Base-by-base conservation (phyloP, 1,140 invertebrate species). In the Drosophila arawakana region DNA sequence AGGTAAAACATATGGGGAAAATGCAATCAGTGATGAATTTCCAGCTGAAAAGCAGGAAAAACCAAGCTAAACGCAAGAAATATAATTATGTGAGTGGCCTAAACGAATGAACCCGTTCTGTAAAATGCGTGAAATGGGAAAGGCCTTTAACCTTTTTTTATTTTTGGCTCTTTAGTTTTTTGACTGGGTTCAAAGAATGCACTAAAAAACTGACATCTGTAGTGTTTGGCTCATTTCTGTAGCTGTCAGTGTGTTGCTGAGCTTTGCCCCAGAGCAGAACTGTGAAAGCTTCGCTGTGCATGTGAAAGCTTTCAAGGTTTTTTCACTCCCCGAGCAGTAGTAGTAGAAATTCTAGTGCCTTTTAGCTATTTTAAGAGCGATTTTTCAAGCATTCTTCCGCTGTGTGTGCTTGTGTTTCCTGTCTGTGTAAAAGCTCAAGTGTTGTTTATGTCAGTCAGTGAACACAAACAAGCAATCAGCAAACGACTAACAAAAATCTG, bases 81-180 rank as follows among this genome's bases (percentile, higher is more conserved):
- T 77, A 66, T 83, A 85, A 85, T 84, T 84, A 84, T 81, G 78
- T 85, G 78, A 76, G 65, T 77, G 46, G 59, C 54, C 60, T 44
- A 59, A 68, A 34, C 43, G 62, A 46, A 60, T 60, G 63, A 49
- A 57, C 71, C 52, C 46, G 60, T 57, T 75, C 73, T 60, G 58
- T 75, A 68, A 84, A 78, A 83, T 67, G 81, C 81, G 81, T 84
- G 78, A 84, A 84, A 85, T 81, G 81, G 76, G 62, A 81, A 66
- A 84, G 79, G 70, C 62, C 79, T 73, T 77, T 73, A 81, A 81
- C 73, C 73, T 72, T 18, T 39, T 35, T 35, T 8, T 44, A n/a
- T 75, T 34, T 39, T 49, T 44, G 54, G 54, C 54, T 50, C 46
- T 62, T 18, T 7, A 49, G 68, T 62, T 35, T 65, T 59, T 41